Base-by-base conservation (phyloP, 2,113 vertebrate species). In the Sinosuthora webbiana region DNA sequence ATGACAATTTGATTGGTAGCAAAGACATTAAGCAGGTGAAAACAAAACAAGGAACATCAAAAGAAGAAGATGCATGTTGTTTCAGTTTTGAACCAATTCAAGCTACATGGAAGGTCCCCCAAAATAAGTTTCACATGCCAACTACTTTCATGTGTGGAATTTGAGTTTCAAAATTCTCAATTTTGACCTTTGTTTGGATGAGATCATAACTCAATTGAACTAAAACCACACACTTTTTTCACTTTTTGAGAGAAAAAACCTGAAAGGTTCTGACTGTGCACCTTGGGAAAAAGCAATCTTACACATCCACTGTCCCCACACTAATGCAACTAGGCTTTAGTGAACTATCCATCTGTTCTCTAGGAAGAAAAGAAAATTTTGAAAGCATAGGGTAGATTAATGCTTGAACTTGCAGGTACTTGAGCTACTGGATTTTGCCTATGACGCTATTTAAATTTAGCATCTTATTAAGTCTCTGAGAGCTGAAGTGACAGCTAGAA, bases 381-480 rank as follows among this genome's bases (percentile, higher is more conserved):
- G 55, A 94, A 96, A 74, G 57, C 69, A 76, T 9, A 75, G 33
- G n/a, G 76, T 22, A 92, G 67, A 93, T 69, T 52, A 94, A 78
- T 71, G 35, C 33, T 93, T 79, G 47, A 53, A 64, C 11, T 53
- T 60, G 56, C 55, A 93, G 82, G 37, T 71, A 83, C 82, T 89
- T 88, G 60, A 93, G 80, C 57, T 49, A 39, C 25, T 53, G 83
- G 65, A 56, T 92, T 77, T 67, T 95, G 89, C 67, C 82, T 67
- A 63, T 45, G 47, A 93, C 49, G 23, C 30, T 86, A 42, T 83
- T 83, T 73, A 76, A 92, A 94, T 82, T 86, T 63, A 82, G 75
- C 9, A 70, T 74, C 33, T 14, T 83, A 52, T 87, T 96, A 92
- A 92, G 47, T 90, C 75, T 96, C 71, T 78, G 60, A 81, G 77